Conservation (phyloP, 2,797 vertebrate genomes). For the Phylloscopus collybita region DNA sequence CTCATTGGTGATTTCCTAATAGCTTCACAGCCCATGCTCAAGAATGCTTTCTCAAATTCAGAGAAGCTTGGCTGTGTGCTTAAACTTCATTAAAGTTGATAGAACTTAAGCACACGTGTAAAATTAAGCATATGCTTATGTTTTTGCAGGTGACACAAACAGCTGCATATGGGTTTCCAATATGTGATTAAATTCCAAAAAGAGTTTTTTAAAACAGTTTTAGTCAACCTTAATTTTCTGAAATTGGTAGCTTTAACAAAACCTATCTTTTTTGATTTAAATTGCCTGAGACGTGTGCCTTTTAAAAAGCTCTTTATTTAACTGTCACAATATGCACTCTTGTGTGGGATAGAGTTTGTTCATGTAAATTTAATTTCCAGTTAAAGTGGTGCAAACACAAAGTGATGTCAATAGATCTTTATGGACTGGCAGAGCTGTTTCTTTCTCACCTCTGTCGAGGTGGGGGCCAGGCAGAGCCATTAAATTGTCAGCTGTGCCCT, state of each 20-base stretch:
- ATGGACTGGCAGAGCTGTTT: background rate
- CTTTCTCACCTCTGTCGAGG: background rate
- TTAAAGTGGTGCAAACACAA: slow-evolving; percentile 45
- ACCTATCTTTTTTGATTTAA: slow-evolving; percentile 71
- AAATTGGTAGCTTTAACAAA: slow-evolving; percentile 71
- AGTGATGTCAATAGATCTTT: background rate
- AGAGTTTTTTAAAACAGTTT: slow-evolving; percentile 62
- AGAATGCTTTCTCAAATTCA: background rate
- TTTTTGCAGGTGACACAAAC: slow-evolving; percentile 62
- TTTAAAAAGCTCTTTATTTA: slow-evolving; percentile 68
- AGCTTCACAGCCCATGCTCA: background rate
- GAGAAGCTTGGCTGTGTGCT: slow-evolving; percentile 16
- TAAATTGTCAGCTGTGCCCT: background rate
- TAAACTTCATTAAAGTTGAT: slow-evolving; percentile 43
- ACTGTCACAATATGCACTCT: slow-evolving; percentile 63
- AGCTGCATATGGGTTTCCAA: slow-evolving; percentile 55
- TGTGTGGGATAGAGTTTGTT: slow-evolving; percentile 55
- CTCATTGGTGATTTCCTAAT: background rate
- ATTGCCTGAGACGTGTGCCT: slow-evolving; percentile 56
- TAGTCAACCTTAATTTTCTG: slow-evolving; percentile 69
- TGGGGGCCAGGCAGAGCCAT: background rate
- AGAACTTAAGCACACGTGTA: slow-evolving; percentile 48
- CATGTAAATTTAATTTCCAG: slow-evolving; percentile 62
- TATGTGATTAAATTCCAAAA: slow-evolving; percentile 64
- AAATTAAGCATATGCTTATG: slow-evolving; percentile 49